A percentile compares a stretch with the other conserved stretches of the same genome.
phyloP scores from a whole-genome alignment of 1,140 invertebrate species.

The Rhopalosiphum padi region DNA sequence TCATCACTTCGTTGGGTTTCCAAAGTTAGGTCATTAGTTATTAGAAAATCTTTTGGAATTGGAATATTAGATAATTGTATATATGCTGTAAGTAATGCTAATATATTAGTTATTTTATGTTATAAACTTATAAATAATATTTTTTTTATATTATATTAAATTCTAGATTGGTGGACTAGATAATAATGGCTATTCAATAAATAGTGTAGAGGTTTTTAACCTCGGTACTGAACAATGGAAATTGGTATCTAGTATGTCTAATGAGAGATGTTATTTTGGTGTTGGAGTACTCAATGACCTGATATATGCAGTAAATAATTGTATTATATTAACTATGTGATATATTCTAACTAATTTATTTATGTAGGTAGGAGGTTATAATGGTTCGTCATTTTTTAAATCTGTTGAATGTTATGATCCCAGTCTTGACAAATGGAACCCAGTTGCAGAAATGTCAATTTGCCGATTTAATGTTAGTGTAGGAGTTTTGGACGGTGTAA shows the following conservation, averaged over 20 bases:
- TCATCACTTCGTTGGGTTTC: conserved; percentile 80
- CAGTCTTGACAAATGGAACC: conserved; percentile 81
- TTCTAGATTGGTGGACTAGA: conserved; percentile 75
- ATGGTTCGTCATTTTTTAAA: conserved; percentile 73
- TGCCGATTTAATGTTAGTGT: conserved; percentile 87
- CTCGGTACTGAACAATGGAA: conserved; percentile 81
- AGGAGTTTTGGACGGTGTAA: conserved; percentile 84
- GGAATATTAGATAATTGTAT: conserved; percentile 87
- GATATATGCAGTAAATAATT: conserved; percentile 73
- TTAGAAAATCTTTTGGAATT: conserved; percentile 90
- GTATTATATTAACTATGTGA: neutral
- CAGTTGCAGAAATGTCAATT: conserved; percentile 86
- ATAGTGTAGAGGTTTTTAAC: conserved; percentile 89
- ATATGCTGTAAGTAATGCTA: conserved; percentile 76
- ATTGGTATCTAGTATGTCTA: conserved; percentile 85
- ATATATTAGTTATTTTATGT: neutral
- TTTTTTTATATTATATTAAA: neutral
- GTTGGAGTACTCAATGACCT: conserved; percentile 82
- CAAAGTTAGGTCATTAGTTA: conserved; percentile 77
- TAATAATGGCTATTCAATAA: no score
- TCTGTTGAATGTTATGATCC: conserved; percentile 92
- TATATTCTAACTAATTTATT: conserved; percentile 31
- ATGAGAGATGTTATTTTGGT: conserved; percentile 88
- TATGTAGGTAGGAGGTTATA: conserved; percentile 81
- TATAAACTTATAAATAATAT: no score